phyloP scores from a whole-genome alignment of 2,113 vertebrate species.

The Eretmochelys imbricata region DNA sequence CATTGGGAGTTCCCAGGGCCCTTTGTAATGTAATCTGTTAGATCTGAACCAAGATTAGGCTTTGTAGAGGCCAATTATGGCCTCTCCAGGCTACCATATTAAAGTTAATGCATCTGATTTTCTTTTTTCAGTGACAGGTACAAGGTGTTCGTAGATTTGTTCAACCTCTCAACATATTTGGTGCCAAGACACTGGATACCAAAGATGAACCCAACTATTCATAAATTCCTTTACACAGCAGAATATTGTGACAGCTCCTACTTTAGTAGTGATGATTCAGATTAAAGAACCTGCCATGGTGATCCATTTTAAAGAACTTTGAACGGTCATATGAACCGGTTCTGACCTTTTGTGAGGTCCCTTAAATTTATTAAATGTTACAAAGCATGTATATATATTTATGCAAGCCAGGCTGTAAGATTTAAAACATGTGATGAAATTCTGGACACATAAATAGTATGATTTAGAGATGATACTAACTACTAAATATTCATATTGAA shows the following conservation, averaged over 20 bases:
- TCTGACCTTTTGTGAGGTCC: neutral
- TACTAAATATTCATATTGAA: neutral
- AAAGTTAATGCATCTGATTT: neutral
- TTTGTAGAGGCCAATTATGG: neutral
- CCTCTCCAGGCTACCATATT: accelerated
- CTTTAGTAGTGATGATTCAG: slow-evolving; percentile 96
- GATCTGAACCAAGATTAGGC: neutral
- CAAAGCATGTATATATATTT: slow-evolving; percentile 61
- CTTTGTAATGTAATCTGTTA: neutral
- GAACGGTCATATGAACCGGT: neutral
- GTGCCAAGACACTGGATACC: slow-evolving; percentile 94
- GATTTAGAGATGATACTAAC: neutral
- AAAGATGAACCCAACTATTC: slow-evolving; percentile 90
- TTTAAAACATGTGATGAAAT: neutral
- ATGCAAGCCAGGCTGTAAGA: neutral
- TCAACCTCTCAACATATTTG: slow-evolving; percentile 95
- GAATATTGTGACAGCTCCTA: slow-evolving; percentile 96
- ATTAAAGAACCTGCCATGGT: slow-evolving; percentile 70
- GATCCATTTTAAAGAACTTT: neutral
- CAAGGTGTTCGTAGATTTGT: slow-evolving; percentile 98
- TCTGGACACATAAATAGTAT: neutral
- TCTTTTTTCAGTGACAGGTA: slow-evolving; percentile 91
- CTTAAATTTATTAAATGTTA: neutral
- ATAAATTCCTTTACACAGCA: slow-evolving; percentile 93
- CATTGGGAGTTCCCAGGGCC: neutral